phyloP scores from a whole-genome alignment of 1,140 invertebrate species.

The Fopius arisanus region DNA sequence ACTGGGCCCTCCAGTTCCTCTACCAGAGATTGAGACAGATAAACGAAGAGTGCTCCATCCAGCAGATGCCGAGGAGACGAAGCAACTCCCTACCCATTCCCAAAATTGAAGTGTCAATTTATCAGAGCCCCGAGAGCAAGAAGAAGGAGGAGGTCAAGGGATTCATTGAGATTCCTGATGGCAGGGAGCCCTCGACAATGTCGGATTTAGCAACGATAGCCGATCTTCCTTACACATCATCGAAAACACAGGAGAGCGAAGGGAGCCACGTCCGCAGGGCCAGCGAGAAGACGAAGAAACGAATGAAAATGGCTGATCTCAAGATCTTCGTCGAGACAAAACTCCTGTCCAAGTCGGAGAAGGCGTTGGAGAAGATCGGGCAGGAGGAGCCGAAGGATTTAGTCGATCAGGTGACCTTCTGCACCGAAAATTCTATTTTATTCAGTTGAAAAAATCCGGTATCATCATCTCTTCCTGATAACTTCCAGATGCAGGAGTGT shows the following conservation, averaged over 20 bases:
- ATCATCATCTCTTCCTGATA: background rate
- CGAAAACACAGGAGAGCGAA: slow-evolving; percentile 67
- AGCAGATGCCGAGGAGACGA: slow-evolving; percentile 78
- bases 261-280: slow-evolving; percentile 71
- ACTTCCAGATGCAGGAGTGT: slow-evolving; percentile 69
- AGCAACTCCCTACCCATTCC: slow-evolving; percentile 94
- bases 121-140: slow-evolving; percentile 77
- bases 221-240: slow-evolving; percentile 29
- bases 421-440: no score
- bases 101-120: slow-evolving; percentile 88
- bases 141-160: slow-evolving; percentile 76
- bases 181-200: slow-evolving; percentile 69
- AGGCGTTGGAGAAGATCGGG: slow-evolving; percentile 88
- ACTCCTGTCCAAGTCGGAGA: slow-evolving; percentile 88
- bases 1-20: slow-evolving; percentile 95
- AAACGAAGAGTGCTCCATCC: slow-evolving; percentile 78
- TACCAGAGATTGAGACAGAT: slow-evolving; percentile 87
- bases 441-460: no score
- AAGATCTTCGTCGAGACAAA: slow-evolving; percentile 91
- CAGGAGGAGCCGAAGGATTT: slow-evolving; percentile 74
- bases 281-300: slow-evolving; percentile 82
- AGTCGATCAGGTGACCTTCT: slow-evolving; percentile 59
- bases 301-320: slow-evolving; percentile 90
- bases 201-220: slow-evolving; percentile 38
- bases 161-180: slow-evolving; percentile 78